These are phyloP conservation scores for Drosophila sechellia DNA, from an alignment of 1,140 invertebrate species.

Conservation along the genomic window DNA sequence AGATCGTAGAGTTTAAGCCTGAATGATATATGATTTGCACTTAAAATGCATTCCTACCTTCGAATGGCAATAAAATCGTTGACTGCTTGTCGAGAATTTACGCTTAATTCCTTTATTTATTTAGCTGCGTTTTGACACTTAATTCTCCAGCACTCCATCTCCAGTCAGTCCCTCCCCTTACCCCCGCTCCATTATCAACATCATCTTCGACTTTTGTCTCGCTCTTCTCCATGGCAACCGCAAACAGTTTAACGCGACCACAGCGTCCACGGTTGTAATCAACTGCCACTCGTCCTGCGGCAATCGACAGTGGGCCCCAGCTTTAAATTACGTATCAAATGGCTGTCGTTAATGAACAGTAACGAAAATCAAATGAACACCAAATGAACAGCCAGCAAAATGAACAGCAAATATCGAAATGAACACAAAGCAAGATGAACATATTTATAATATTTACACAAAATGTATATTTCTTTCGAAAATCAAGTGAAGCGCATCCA, in stretches of 20 bases:
- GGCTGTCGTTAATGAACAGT: neutral
- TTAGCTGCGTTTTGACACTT: constrained; percentile 65
- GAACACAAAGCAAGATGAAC: neutral
- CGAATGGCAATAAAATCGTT: constrained; percentile 28
- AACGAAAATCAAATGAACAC: neutral
- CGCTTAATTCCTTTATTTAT: constrained; percentile 61
- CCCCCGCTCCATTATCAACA: constrained; percentile 5
- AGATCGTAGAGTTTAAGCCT: neutral
- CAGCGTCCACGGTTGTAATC: constrained; percentile 57
- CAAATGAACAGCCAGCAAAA: neutral
- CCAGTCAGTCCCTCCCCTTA: neutral
- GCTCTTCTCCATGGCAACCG: constrained; percentile 8
- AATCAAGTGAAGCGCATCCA: constrained; percentile 14
- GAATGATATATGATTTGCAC: constrained; percentile 5
- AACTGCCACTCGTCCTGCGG: constrained; percentile 54
- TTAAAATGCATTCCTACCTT: neutral
- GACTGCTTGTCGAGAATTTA: constrained; percentile 14
- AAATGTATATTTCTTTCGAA: neutral
- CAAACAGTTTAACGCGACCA: constrained; percentile 51
- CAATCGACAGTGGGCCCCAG: constrained; percentile 5
- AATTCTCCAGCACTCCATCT: constrained; percentile 44
- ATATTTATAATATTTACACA: neutral
- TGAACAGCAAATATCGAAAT: neutral
- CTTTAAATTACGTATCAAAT: neutral
- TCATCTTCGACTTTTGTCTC: constrained; percentile 10